Evolutionary conservation across 2,113 vertebrate species (phyloP).

Genomic region (Tonatia bakeri): DNA sequence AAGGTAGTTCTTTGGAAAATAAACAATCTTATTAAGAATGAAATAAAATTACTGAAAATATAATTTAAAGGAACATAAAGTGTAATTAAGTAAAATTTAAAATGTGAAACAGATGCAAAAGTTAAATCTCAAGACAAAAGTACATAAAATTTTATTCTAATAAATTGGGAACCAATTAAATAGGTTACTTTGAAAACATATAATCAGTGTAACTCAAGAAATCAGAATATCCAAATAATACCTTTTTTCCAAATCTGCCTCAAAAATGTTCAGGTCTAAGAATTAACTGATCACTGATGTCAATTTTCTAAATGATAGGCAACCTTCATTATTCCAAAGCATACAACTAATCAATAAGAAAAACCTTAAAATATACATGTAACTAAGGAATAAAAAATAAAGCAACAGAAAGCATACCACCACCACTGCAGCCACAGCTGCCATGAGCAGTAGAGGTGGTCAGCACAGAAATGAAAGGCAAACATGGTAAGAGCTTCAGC

Average conservation of each 20-base stretch:
- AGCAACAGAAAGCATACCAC: background rate
- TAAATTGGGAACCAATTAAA: background rate
- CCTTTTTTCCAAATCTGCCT: background rate
- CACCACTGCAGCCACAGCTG: background rate
- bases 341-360: background rate
- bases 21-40: background rate
- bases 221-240: background rate
- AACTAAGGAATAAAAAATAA: background rate
- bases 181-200: background rate
- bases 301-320: background rate
- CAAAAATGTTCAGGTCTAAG: background rate
- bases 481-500: slow-evolving; percentile 91
- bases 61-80: background rate
- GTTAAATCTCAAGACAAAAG: background rate
- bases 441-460: slow-evolving; percentile 88
- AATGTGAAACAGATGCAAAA: background rate
- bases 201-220: background rate
- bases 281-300: background rate
- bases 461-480: slow-evolving; percentile 88
- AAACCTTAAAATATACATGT: background rate
- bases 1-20: background rate
- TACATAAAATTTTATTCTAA: background rate
- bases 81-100: background rate
- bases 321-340: background rate
- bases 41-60: slow-evolving; percentile 18